Base-by-base conservation (phyloP, 1,140 invertebrate species). In the Rhopalosiphum padi region DNA sequence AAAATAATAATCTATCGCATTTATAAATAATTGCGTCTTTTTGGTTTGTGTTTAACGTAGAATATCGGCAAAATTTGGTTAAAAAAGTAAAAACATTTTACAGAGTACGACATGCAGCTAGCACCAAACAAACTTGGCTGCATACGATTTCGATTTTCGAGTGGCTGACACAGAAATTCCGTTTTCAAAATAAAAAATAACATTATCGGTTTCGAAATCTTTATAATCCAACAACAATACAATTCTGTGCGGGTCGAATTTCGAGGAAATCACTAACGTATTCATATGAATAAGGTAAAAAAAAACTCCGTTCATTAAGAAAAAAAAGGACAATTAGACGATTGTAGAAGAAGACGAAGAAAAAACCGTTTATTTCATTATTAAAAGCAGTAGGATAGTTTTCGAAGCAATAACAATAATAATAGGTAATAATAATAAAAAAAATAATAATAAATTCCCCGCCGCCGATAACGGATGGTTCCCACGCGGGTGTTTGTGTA, bases 131-230 rank as follows among this genome's bases (percentile, higher is more conserved):
- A 68, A 68, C 3, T 68, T 68, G 60, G 60, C 4, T 68, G 60
- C 82, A 11, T 41, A 37, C 7, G 43, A 23, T 30, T 46, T 86
- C 15, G 43, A 30, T 11, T 30, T 46, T 86, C 15, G 43, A 30
- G 43, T n/a, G 43, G 4, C 23, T 43, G 85, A n/a, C 43, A 9
- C 60, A 30, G 85, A 86, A 48, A 86, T 46, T 11, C 43, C 25
- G 43, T 86, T 46, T 86, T 86, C 85, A 86, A 86, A 86, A 48
- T 4, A 43, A 85, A 51, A 18, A 51, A 82, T 37, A 85, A 43
- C 35, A 46, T 86, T 86, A 86, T 86, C 85, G 43, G 23, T 86
- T 85, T 85, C 37, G 37, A 85, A 86, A 86, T 86, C 85, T 86
- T 86, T 46, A n/a, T 68, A 68, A 68, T n/a, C 3, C 15, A 68